These are phyloP conservation scores for Parazoanthus darwini DNA, from an alignment of 92 coral and sea anemone genomes.

Conservation along the genomic window DNA sequence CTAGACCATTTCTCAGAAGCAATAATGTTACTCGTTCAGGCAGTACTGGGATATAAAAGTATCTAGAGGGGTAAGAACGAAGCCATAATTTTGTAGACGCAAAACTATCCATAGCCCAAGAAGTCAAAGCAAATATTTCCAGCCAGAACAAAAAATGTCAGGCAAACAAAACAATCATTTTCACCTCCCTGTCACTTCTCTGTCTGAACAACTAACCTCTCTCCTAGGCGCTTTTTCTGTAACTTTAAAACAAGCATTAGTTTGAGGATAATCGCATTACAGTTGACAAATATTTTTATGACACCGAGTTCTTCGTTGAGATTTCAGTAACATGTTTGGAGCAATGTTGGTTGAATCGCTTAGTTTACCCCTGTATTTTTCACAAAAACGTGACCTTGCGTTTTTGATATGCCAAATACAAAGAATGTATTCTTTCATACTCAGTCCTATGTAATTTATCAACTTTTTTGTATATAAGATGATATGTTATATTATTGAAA, in stretches of 20 bases:
- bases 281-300: not conserved
- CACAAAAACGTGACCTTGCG: not conserved
- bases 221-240: not conserved
- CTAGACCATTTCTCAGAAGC: too few relatives aligned
- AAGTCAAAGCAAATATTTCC: too few relatives aligned
- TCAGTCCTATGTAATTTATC: not conserved
- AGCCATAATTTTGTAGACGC: too few relatives aligned
- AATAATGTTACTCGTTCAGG: too few relatives aligned
- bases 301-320: not conserved
- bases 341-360: not conserved
- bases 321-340: not conserved
- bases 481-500: not conserved
- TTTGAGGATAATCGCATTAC: not conserved
- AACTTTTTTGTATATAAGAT: not conserved
- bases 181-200: too few relatives aligned
- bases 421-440: not conserved
- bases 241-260: too few relatives aligned
- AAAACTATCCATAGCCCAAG: too few relatives aligned
- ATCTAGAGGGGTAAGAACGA: too few relatives aligned
- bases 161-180: too few relatives aligned
- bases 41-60: too few relatives aligned
- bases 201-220: too few relatives aligned
- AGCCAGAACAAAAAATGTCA: too few relatives aligned
- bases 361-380: not conserved
- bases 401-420: not conserved